Evolutionary conservation across 2,113 vertebrate species (phyloP), one percentile per base, ranked within the genome.

Genomic region (Stegastes partitus): DNA sequence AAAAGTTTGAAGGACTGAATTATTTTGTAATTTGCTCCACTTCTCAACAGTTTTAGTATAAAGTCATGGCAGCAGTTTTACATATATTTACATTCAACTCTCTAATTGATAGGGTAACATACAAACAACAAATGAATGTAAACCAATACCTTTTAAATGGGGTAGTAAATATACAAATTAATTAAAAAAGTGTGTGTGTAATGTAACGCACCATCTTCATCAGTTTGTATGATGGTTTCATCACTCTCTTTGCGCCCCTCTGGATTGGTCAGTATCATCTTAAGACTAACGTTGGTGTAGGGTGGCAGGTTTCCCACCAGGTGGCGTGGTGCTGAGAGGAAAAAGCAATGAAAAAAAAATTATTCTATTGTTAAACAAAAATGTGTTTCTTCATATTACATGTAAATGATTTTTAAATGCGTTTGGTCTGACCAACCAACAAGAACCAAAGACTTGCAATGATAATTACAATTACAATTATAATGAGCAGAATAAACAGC

Each of bases 241-340:
- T 99, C 98, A 0, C 98, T 99, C 84, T 99, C 98, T 85, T 99
- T 99, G 58, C 98, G 96, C 15, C 98, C 98, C 91, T 99, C 98
- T 0, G 98, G 98, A 66, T 99, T 99, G 81, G 97, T 99, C 75
- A 99, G 92, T 82, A 99, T 99, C 98, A 99, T 99, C 91, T 98
- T 99, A 80, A 99, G 96, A 82, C 98, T 99, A 89, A 99, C 96
- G 3, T 99, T 99, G 8, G 97, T 99, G 87, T 98, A 98, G 0
- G 98, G 98, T 0, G 98, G 98, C 88, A 99, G 92, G 87, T 91
- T 96, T 81, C 95, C 95, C 83, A 99, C 97, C 23, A 99, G 93
- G 1, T 99, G 97, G 49, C 97, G 96, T 2, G 97, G 97, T 9
- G 98, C 97, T 93, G 16, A 37, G 66, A 56, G 28, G 23, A 66